phyloP scores from a whole-genome alignment of 2,888 invertebrate genomes.

The Metalampra italica region DNA sequence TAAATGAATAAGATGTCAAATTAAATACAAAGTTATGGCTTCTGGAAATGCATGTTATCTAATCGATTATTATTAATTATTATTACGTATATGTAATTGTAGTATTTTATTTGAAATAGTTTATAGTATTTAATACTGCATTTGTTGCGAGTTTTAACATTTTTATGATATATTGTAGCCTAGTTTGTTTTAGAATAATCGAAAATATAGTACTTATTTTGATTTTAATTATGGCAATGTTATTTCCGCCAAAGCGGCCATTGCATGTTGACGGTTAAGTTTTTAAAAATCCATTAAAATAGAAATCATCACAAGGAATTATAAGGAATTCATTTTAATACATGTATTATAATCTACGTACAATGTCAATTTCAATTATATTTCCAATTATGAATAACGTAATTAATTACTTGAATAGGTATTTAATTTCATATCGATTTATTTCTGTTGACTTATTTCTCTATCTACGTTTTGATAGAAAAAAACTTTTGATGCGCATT shows the following conservation, averaged over 20 bases:
- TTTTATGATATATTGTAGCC: conserved; percentile 14
- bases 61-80: background rate
- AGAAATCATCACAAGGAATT: no score
- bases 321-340: no score
- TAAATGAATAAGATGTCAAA: background rate
- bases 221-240: conserved; percentile 15
- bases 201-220: conserved; percentile 29
- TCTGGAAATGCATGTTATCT: background rate
- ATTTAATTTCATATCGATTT: no score
- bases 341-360: no score
- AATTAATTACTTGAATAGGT: no score
- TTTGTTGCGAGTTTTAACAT: conserved; percentile 18
- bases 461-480: no score
- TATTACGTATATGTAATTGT: conserved; percentile 14
- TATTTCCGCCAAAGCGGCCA: background rate
- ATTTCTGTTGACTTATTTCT: no score
- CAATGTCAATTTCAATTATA: no score
- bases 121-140: conserved; percentile 29
- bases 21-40: background rate
- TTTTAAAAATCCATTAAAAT: no score
- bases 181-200: conserved; percentile 7
- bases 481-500: no score
- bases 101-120: conserved; percentile 21
- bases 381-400: no score
- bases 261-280: no score